Percentiles rank a stretch among this genome's conserved stretches.
phyloP scores from a whole-genome alignment of 1,140 invertebrate genomes.

The honey bee (Apis mellifera) region Amel_HAv3.1 CM009942.2:9482501-9483000 shows the following conservation, averaged over 20 bases:
- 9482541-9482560: slow-evolving; percentile 46
- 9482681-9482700: not conserved
- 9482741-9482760: not conserved
- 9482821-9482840: not conserved
- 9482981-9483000: slow-evolving; percentile 12
- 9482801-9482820: not conserved
- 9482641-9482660: not conserved
- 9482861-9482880: not conserved
- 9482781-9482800: not conserved
- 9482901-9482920: not conserved
- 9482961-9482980: slow-evolving; percentile 22
- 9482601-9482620: slow-evolving; percentile 3
- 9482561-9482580: slow-evolving; percentile 30
- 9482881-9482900: too few species aligned
- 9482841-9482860: slow-evolving; percentile 42
- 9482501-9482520: not conserved
- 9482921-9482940: not conserved
- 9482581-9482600: not conserved
- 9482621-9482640: slow-evolving; percentile 18
- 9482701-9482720: slow-evolving; percentile 1
- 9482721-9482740: not conserved
- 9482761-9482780: not conserved
- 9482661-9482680: not conserved
- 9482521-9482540: slow-evolving; percentile 32
- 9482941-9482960: too few species aligned